Evolutionary conservation across 2,888 invertebrate genomes (phyloP).

Genomic region (Galeopsomyia nigrocyanea): DNA sequence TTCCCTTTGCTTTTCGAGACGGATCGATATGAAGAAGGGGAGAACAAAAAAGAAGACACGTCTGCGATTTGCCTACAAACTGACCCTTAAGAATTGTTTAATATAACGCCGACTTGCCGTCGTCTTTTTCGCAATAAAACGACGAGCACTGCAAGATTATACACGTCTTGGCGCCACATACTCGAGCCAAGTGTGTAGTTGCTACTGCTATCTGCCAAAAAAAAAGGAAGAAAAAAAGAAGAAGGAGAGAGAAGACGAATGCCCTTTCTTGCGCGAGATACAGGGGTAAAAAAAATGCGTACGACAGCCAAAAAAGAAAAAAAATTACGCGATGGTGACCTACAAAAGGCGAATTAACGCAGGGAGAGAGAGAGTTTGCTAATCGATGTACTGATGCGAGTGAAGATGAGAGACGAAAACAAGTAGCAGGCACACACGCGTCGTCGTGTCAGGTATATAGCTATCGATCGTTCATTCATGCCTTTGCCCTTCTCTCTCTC

Average conservation of each 20-base stretch:
- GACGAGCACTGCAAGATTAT: too few relatives aligned
- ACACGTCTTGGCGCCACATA: too few relatives aligned
- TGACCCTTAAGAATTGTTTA: too few relatives aligned
- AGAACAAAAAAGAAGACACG: constrained; percentile 4
- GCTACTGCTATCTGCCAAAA: too few relatives aligned
- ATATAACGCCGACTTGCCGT: too few relatives aligned
- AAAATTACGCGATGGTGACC: background rate
- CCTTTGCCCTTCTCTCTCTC: constrained; percentile 54
- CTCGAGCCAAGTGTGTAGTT: too few relatives aligned
- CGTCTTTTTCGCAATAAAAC: background rate
- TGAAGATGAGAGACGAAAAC: constrained; percentile 14
- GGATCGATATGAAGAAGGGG: too few relatives aligned
- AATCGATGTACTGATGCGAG: background rate
- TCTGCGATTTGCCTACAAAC: background rate
- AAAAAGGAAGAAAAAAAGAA: too few relatives aligned
- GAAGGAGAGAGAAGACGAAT: too few relatives aligned
- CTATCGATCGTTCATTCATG: constrained; percentile 68
- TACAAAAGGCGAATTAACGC: background rate
- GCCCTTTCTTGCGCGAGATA: too few relatives aligned
- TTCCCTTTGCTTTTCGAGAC: too few relatives aligned
- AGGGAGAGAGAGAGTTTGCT: too few relatives aligned
- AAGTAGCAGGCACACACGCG: background rate
- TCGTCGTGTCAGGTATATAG: constrained; percentile 59
- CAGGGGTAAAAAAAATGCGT: background rate
- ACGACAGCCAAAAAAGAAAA: background rate